Base-by-base conservation (phyloP, 2,888 invertebrate genomes). In the Phortica magna region DNA sequence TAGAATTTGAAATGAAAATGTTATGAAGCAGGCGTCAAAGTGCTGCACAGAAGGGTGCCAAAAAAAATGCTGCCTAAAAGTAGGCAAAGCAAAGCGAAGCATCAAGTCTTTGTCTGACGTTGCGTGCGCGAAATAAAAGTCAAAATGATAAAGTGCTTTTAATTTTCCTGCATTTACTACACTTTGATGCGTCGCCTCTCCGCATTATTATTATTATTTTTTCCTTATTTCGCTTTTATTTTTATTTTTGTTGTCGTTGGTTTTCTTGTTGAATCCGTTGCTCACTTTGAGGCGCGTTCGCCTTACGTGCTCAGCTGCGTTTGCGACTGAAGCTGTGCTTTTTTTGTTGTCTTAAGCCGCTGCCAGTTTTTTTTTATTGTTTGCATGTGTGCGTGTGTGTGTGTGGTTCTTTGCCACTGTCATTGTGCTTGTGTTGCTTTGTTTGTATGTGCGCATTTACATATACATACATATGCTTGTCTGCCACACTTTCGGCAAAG, bases 141-240 rank as follows among this genome's bases (percentile, higher is more conserved):
- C 78, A 68, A 78, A 65, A 76, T 78, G 78, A 78, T 78, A 75
- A 76, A 78, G 76, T 78, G 78, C 73, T 78, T 76, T 78, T 75
- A 76, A 78, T 76, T 76, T 78, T 76, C 61, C 55, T 78, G 22
- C 53, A 71, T 73, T 71, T 67, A 70, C 64, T 68, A 74, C 39
- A 68, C 77, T 77, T 71, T 73, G 48, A 53, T 75, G 73, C 31
- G 65, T 41, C n/a, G 53, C 53, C 17, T 42, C 31, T 71, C 10
- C 22, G 39, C 43, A 65, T 6, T 4, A 7, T 17, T n/a, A 57
- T 73, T 39, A 48, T 12, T 22, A 19, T 61, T 19, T 61, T 61
- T 19, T 10, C 19, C 61, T 61, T 5, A 17, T 10, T 22, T 12
- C 19, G 19, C 22, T 61, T 12, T 10, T 12, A 22, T 61, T 22